Percentiles rank a stretch among this genome's conserved stretches.
phyloP scores from a whole-genome alignment of 2,113 vertebrate species.

The Tiliqua scincoides region DNA sequence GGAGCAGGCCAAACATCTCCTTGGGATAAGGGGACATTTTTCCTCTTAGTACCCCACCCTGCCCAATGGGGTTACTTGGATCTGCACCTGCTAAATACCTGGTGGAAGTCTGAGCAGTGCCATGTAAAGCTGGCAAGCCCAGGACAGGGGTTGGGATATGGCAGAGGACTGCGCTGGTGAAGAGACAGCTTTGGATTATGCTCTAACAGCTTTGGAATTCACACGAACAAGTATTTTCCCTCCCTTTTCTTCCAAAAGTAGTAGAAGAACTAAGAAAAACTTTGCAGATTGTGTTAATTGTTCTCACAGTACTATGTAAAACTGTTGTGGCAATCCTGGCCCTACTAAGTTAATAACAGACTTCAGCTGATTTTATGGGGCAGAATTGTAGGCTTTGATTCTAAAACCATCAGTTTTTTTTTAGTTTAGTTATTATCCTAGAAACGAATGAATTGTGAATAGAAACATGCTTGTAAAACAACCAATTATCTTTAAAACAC shows the following conservation, averaged over 20 bases:
- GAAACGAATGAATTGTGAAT: slow-evolving; percentile 48
- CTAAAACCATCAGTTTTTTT: slow-evolving; percentile 54
- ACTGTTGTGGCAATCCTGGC: neutral
- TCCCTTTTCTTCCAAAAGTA: neutral
- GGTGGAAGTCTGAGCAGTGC: no score
- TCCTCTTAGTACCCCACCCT: no score
- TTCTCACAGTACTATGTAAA: neutral
- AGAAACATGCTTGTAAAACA: slow-evolving; percentile 34
- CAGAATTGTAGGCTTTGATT: slow-evolving; percentile 35
- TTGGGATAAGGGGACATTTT: no score
- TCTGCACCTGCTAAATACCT: no score
- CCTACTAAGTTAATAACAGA: neutral
- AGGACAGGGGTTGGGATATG: no score
- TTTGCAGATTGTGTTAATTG: slow-evolving; percentile 32
- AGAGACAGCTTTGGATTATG: no score
- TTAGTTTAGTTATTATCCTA: slow-evolving; percentile 21
- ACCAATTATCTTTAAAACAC: slow-evolving; percentile 53
- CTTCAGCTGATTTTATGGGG: neutral
- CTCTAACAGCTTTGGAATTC: no score
- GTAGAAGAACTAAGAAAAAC: neutral
- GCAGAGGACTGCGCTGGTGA: no score
- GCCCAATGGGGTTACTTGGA: no score
- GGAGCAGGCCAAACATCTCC: no score
- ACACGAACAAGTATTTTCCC: neutral
- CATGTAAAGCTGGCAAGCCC: no score